These are phyloP conservation scores for Centropyge bicolor DNA, from an alignment of 2,797 vertebrate genomes.

Conservation along the genomic window DNA sequence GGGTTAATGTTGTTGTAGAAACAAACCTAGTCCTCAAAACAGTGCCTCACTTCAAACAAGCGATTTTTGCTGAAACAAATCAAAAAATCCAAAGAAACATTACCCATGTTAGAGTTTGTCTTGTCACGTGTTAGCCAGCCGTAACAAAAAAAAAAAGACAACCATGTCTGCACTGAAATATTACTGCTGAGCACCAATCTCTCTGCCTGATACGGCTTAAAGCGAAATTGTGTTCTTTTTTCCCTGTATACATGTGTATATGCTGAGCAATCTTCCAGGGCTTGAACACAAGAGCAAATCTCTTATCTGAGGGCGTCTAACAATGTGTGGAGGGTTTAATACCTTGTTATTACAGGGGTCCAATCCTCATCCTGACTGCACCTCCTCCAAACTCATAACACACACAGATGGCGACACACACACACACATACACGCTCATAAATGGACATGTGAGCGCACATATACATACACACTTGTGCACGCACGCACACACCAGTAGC, in stretches of 20 bases:
- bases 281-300: slow-evolving; percentile 48
- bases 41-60: too few relatives aligned
- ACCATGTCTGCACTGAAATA: slow-evolving; percentile 38
- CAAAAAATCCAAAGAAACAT: slow-evolving; percentile 6
- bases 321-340: slow-evolving; percentile 50
- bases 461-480: not conserved
- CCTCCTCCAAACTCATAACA: slow-evolving; percentile 33
- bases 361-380: slow-evolving; percentile 12
- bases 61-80: too few relatives aligned
- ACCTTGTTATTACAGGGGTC: slow-evolving; percentile 34
- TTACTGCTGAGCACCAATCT: slow-evolving; percentile 25
- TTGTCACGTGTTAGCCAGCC: not conserved
- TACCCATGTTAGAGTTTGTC: slow-evolving; percentile 9
- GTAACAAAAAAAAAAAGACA: slow-evolving; percentile 52
- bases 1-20: too few relatives aligned
- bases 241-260: not conserved
- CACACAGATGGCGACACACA: slow-evolving; percentile 1
- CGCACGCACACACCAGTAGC: not conserved
- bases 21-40: too few relatives aligned
- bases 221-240: not conserved
- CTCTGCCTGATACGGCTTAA: slow-evolving; percentile 30
- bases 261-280: slow-evolving; percentile 38
- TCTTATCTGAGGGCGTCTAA: slow-evolving; percentile 42
- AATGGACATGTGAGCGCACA: not conserved
- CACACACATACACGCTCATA: not conserved